Evolutionary conservation across 2,888 invertebrate species (phyloP).

Genomic region (Volucella inanis): DNA sequence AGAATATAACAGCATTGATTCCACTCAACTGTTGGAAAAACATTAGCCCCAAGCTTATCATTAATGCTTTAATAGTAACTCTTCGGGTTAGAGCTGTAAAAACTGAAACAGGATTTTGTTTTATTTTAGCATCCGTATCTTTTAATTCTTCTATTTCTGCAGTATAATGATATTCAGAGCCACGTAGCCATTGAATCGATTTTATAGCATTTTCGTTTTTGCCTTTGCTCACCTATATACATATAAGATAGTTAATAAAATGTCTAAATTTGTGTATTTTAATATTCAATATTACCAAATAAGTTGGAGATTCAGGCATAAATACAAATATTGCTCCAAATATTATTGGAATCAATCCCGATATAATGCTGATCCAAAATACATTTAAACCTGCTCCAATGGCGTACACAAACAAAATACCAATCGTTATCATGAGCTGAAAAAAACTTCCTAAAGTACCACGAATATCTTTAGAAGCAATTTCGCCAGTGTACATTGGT

Average conservation of each 20-base stretch:
- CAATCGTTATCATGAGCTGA: conserved; percentile 92
- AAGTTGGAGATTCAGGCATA: conserved; percentile 94
- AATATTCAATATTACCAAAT: conserved; percentile 83
- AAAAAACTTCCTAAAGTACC: conserved; percentile 94
- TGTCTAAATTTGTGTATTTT: not conserved
- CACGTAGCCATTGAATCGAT: conserved; percentile 90
- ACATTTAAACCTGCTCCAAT: conserved; percentile 84
- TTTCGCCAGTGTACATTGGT: conserved; percentile 93
- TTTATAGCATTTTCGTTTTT: conserved; percentile 87
- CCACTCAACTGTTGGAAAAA: conserved; percentile 94
- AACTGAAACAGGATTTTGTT: conserved; percentile 85
- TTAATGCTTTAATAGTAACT: conserved; percentile 86
- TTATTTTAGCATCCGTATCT: conserved; percentile 84
- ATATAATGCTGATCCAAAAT: conserved; percentile 80
- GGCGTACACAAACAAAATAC: conserved; percentile 90
- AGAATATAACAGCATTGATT: conserved; percentile 93
- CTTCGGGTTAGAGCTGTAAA: conserved; percentile 85
- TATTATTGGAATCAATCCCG: conserved; percentile 84
- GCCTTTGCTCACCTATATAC: conserved; percentile 83
- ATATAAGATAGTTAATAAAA: not conserved
- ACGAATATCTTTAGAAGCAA: conserved; percentile 91
- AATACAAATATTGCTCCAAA: conserved; percentile 89
- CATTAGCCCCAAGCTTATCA: conserved; percentile 92
- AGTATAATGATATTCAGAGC: conserved; percentile 87
- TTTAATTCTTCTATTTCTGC: conserved; percentile 87